Evolutionary conservation across 2,888 invertebrate species (phyloP).

Genomic region (Trileptium ribeirensis): DNA sequence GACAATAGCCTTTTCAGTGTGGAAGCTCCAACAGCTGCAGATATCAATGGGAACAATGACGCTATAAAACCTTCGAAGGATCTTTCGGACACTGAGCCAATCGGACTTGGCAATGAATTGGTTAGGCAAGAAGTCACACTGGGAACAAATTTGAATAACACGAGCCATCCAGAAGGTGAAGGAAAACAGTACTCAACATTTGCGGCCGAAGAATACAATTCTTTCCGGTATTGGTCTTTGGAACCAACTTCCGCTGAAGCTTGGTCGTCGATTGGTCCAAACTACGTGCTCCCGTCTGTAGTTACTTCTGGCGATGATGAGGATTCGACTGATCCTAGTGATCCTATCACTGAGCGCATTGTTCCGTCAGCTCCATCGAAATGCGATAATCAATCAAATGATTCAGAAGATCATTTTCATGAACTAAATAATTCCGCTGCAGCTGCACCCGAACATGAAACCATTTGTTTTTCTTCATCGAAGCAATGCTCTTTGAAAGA

Average conservation of each 20-base stretch:
- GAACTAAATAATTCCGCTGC: constrained; percentile 5
- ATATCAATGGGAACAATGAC: neutral
- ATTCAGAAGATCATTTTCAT: constrained; percentile 37
- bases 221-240: constrained; percentile 56
- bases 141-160: no score
- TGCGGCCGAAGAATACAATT: constrained; percentile 56
- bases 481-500: neutral
- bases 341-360: no score
- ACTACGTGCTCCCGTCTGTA: neutral
- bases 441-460: neutral
- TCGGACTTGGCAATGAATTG: neutral
- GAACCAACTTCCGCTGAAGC: constrained; percentile 8
- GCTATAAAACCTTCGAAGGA: neutral
- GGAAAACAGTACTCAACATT: neutral
- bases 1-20: neutral
- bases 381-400: neutral
- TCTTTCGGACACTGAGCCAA: neutral
- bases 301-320: neutral
- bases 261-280: neutral
- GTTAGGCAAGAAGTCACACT: no score
- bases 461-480: neutral
- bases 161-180: no score
- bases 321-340: neutral
- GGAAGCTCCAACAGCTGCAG: neutral
- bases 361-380: no score